These are phyloP conservation scores for Hypotaenidia okinawae DNA, from an alignment of 2,797 vertebrate species.

Conservation along the genomic window DNA sequence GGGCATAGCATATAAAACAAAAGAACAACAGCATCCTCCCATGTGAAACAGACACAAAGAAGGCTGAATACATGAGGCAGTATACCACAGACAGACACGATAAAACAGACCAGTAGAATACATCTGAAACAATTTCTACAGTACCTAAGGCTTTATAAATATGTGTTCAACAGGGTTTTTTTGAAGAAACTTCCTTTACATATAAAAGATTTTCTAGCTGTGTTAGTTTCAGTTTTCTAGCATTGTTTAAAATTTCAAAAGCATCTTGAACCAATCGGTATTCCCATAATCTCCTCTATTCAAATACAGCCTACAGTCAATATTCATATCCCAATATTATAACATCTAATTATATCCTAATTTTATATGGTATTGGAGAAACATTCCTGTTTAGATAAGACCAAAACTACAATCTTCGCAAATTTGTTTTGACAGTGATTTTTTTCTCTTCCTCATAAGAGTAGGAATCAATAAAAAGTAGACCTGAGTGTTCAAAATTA, in stretches of 20 bases:
- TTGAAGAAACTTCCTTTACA: neutral
- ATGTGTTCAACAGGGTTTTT: fast-evolving
- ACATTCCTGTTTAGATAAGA: neutral
- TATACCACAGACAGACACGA: neutral
- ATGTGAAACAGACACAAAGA: neutral
- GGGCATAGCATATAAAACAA: neutral
- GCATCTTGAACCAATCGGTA: neutral
- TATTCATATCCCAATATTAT: neutral
- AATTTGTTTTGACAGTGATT: neutral
- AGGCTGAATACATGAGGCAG: neutral
- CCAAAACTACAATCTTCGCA: neutral
- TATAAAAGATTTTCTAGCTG: neutral
- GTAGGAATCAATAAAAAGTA: neutral
- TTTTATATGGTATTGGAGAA: neutral
- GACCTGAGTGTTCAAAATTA: neutral
- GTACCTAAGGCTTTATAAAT: neutral
- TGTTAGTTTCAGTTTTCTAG: neutral
- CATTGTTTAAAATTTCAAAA: neutral
- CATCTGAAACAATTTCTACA: neutral
- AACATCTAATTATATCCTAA: neutral
- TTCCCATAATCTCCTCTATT: neutral
- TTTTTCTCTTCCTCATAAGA: neutral
- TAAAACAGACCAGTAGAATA: neutral
- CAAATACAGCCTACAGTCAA: neutral
- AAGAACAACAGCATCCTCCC: neutral